Evolutionary conservation across 2,797 vertebrate genomes (phyloP), one percentile per base, ranked within the genome.

Genomic region (Acanthurus leucopareius): DNA sequence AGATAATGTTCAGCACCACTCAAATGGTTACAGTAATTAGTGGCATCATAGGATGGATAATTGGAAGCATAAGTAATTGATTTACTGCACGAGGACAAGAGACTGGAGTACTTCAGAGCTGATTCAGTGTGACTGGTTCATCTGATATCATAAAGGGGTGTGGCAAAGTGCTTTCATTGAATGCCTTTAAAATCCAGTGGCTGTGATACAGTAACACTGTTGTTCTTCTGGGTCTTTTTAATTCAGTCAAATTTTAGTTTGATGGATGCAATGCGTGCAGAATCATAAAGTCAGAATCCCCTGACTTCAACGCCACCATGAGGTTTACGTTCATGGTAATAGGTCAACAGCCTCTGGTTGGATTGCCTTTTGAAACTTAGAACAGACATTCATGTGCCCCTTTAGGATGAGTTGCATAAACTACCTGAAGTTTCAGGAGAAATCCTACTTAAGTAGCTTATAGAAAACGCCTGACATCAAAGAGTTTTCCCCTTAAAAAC

Each of bases 21-120:
- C 19, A 3, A 9, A 60, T 66, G 49, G 70, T 88, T 82, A 79
- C 5, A 63, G 42, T 62, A 62, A 78, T 73, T 60, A 51, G 69
- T 49, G 51, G 45, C 73, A 14, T 73, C 66, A 63, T 32, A 8
- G 53, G 32, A 3, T 11, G 63, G 16, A 59, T 77, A 56, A 69
- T 59, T 45, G 35, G 45, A 42, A 60, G 32, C 22, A 4, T 8
- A 47, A 22, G 20, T 73, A 42, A 72, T 54, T 83, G 53, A 83
- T 76, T 89, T 77, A 66, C 7, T 51, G 8, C 35, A 35, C 20
- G 28, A 2, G 38, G 17, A 11, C 0, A 17, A 13, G 17, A 35
- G 68, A 22, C n/a, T 3, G 0, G 4, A 32, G 28, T 32, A 32
- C 28, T 32, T 32, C 13, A 22, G 48, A 53, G 17, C 28, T 66